These are phyloP conservation scores for Leptopilina syphax DNA, from an alignment of 2,888 invertebrate species.

Conservation along the genomic window DNA sequence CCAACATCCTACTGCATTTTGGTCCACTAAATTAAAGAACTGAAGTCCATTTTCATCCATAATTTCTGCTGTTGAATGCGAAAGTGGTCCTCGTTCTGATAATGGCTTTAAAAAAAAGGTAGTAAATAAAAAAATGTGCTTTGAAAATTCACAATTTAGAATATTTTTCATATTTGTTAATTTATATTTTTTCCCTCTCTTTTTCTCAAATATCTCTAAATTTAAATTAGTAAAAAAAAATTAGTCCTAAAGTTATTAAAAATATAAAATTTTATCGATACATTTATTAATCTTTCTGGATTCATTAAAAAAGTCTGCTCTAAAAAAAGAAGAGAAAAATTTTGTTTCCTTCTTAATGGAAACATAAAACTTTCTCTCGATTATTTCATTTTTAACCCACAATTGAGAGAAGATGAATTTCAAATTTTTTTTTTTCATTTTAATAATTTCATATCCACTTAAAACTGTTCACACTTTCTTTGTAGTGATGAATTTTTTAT, in stretches of 20 bases:
- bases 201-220: no score
- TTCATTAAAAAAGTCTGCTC: neutral
- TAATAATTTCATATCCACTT: conserved; percentile 5
- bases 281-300: neutral
- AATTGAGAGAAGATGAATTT: neutral
- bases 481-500: conserved; percentile 2
- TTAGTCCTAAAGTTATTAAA: no score
- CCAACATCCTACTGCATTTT: conserved; percentile 91
- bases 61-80: conserved; percentile 86
- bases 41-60: conserved; percentile 87
- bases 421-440: neutral
- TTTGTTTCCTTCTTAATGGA: neutral
- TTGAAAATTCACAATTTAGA: no score
- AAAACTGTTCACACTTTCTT: conserved; percentile 24
- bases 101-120: conserved; percentile 69
- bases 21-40: conserved; percentile 87
- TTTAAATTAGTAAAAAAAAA: no score
- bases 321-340: neutral
- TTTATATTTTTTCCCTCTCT: neutral
- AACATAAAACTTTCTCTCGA: neutral
- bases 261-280: no score
- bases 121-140: neutral
- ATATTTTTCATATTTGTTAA: neutral
- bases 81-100: conserved; percentile 82
- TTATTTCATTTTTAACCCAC: neutral